Conservation (phyloP, 2,888 invertebrate species). For the Mermis nigrescens region DNA sequence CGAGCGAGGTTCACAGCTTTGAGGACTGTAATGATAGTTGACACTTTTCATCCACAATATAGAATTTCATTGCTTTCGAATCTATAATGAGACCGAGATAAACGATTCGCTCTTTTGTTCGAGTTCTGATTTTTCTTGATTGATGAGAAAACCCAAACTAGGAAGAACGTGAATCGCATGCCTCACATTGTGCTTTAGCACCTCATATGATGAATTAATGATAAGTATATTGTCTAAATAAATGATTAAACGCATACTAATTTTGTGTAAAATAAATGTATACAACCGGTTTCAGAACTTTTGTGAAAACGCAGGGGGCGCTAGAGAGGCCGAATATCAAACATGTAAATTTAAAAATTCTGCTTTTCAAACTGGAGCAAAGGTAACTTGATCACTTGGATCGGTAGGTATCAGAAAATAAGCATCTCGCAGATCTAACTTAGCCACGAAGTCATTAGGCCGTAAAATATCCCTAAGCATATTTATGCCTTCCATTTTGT, state of each 20-base stretch:
- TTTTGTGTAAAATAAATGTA: neutral
- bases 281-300: neutral
- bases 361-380: neutral
- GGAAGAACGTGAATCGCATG: no score
- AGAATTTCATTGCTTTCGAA: no score
- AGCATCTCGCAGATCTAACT: neutral
- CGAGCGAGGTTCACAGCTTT: no score
- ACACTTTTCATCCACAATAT: no score
- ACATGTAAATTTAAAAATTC: neutral
- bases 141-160: no score
- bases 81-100: no score
- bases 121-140: neutral
- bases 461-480: neutral
- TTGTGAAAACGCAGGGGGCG: neutral
- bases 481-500: neutral
- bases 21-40: no score
- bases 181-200: no score
- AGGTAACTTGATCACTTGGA: neutral
- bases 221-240: constrained; percentile 1
- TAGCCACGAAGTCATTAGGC: neutral
- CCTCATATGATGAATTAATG: neutral
- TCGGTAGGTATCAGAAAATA: neutral
- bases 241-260: neutral
- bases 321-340: neutral
- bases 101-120: no score